phyloP scores from a whole-genome alignment of 2,797 vertebrate genomes.

The Notamacropus eugenii region DNA sequence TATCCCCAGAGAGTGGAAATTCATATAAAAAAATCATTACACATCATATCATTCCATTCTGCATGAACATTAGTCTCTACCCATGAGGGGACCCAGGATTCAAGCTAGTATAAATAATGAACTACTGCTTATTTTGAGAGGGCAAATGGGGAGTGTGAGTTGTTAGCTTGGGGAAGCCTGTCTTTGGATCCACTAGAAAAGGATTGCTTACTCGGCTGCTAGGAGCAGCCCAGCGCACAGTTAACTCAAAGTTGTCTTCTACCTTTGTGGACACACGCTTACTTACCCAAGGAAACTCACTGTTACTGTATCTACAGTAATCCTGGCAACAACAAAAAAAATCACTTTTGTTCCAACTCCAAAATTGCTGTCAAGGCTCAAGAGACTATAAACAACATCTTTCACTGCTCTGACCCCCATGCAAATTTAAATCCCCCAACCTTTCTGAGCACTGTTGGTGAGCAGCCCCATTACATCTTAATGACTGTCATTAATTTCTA shows the following conservation, averaged over 20 bases:
- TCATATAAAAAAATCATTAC: slow-evolving; percentile 84
- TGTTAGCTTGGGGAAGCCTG: slow-evolving; percentile 59
- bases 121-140: slow-evolving; percentile 81
- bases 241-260: slow-evolving; percentile 44
- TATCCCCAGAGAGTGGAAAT: slow-evolving; percentile 80
- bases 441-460: slow-evolving; percentile 90
- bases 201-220: slow-evolving; percentile 55
- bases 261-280: slow-evolving; percentile 80
- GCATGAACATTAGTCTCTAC: slow-evolving; percentile 81
- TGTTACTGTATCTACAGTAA: slow-evolving; percentile 83
- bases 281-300: slow-evolving; percentile 72
- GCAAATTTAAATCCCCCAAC: slow-evolving; percentile 93
- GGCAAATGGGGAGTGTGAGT: slow-evolving; percentile 56
- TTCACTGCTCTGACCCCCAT: slow-evolving; percentile 91
- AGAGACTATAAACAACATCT: slow-evolving; percentile 90
- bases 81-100: slow-evolving; percentile 82
- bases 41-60: slow-evolving; percentile 82
- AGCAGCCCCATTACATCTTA: slow-evolving; percentile 96
- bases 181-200: slow-evolving; percentile 32
- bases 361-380: slow-evolving; percentile 87
- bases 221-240: slow-evolving; percentile 55
- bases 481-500: slow-evolving; percentile 94
- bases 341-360: slow-evolving; percentile 86
- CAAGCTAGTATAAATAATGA: slow-evolving; percentile 84
- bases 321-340: slow-evolving; percentile 80